These are phyloP conservation scores for Agrypnus murinus DNA, from an alignment of 2,888 invertebrate species.

Conservation along the genomic window DNA sequence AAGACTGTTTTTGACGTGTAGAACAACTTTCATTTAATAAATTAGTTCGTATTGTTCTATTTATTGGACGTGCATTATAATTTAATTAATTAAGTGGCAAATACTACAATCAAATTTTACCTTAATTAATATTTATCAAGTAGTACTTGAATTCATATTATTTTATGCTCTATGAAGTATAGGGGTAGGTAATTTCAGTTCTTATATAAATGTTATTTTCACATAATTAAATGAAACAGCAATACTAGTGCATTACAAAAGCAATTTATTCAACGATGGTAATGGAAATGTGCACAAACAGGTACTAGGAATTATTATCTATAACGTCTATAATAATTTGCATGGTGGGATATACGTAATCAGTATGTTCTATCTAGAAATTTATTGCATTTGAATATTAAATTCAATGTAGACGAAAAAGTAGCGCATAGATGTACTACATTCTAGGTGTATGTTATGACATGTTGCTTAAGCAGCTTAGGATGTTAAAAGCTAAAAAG, in stretches of 20 bases:
- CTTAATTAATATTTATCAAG: no score
- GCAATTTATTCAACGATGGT: constrained; percentile 19
- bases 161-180: no score
- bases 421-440: no score
- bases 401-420: no score
- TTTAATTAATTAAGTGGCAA: no score
- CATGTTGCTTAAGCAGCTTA: not conserved
- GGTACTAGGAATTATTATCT: constrained; percentile 6
- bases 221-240: constrained; percentile 23
- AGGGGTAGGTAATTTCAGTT: not conserved
- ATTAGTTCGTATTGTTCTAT: no score
- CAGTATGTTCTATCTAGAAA: not conserved
- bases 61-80: no score
- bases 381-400: not conserved
- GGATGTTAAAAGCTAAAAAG: no score
- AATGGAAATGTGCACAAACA: constrained; percentile 17
- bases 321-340: not conserved
- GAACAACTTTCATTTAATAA: no score
- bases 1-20: no score
- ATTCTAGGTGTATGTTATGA: not conserved
- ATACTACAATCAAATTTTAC: no score
- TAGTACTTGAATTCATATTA: no score
- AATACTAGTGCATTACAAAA: constrained; percentile 1
- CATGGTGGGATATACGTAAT: not conserved
- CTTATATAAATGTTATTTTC: constrained; percentile 8